Conservation (phyloP, 2,888 invertebrate species). For the Phlogophora meticulosa region DNA sequence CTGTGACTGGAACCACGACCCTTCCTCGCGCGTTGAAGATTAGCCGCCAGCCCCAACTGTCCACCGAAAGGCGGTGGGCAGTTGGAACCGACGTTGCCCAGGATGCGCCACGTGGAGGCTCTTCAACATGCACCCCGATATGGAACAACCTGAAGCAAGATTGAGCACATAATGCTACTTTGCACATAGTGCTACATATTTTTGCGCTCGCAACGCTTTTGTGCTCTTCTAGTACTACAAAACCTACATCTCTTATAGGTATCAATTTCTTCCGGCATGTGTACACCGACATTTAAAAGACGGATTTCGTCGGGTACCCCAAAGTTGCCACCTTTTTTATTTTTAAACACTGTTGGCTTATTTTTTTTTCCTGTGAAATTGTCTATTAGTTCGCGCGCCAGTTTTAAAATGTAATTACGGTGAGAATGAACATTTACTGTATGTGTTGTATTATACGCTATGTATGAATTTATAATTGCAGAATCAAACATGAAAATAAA, state of each 20-base stretch:
- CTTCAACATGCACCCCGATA: too few species aligned
- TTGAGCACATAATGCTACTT: conserved; percentile 23
- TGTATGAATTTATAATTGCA: too few species aligned
- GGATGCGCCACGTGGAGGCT: too few species aligned
- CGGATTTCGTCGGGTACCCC: conserved; percentile 18
- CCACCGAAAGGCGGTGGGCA: too few species aligned
- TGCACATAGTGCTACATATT: conserved; percentile 24
- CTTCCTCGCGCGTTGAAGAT: too few species aligned
- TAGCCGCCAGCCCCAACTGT: too few species aligned
- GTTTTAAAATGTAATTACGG: conserved; percentile 1
- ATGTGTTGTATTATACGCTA: too few species aligned
- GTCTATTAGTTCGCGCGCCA: conserved; percentile 10
- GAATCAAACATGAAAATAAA: too few species aligned
- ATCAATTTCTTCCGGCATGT: conserved; percentile 8
- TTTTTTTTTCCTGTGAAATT: conserved; percentile 15
- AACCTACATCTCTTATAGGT: too few species aligned
- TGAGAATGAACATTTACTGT: conserved; percentile 2
- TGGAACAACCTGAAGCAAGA: conserved; percentile 25
- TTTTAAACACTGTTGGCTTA: conserved; percentile 17
- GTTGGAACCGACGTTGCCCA: too few species aligned
- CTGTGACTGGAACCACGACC: too few species aligned
- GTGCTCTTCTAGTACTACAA: conserved; percentile 19
- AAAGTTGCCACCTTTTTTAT: conserved; percentile 22
- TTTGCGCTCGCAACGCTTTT: conserved; percentile 26
- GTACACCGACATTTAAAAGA: conserved; percentile 13